A percentile compares a stretch with the other conserved stretches of the same genome.
These are phyloP conservation scores for Hemithea aestivaria DNA, from an alignment of 2,888 invertebrate species.

Conservation along the genomic window DNA sequence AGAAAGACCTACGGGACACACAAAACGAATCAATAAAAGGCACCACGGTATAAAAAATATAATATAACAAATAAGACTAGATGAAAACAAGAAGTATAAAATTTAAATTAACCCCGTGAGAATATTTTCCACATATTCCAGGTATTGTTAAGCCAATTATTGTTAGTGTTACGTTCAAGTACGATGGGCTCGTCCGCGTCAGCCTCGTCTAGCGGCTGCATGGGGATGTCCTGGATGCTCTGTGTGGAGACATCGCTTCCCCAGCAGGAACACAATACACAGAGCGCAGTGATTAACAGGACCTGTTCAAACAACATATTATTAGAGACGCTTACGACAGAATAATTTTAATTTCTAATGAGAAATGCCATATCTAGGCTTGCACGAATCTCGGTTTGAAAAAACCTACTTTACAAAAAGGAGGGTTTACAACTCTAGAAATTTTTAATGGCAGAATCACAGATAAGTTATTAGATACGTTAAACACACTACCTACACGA, in stretches of 20 bases:
- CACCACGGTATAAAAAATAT: no score
- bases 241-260: slow-evolving; percentile 37
- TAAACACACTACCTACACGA: no score
- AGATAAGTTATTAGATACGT: no score
- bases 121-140: slow-evolving; percentile 49
- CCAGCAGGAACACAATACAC: slow-evolving; percentile 37
- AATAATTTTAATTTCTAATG: no score
- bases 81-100: slow-evolving; percentile 1
- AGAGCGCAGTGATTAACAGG: slow-evolving; percentile 39
- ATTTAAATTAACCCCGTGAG: slow-evolving; percentile 48
- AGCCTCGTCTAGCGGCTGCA: slow-evolving; percentile 32
- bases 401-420: no score
- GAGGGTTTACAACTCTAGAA: no score
- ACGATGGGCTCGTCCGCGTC: slow-evolving; percentile 29
- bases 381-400: no score
- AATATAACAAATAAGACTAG: neutral
- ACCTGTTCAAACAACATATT: slow-evolving; percentile 35
- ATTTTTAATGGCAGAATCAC: no score
- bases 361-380: no score
- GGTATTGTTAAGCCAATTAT: slow-evolving; percentile 6
- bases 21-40: slow-evolving; percentile 16
- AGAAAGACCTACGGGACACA: slow-evolving; percentile 44
- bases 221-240: slow-evolving; percentile 32
- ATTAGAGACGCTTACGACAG: no score
- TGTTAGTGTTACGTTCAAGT: slow-evolving; percentile 32